Base-by-base conservation (phyloP, 2,888 invertebrate species). In the Tribolium freemani region DNA sequence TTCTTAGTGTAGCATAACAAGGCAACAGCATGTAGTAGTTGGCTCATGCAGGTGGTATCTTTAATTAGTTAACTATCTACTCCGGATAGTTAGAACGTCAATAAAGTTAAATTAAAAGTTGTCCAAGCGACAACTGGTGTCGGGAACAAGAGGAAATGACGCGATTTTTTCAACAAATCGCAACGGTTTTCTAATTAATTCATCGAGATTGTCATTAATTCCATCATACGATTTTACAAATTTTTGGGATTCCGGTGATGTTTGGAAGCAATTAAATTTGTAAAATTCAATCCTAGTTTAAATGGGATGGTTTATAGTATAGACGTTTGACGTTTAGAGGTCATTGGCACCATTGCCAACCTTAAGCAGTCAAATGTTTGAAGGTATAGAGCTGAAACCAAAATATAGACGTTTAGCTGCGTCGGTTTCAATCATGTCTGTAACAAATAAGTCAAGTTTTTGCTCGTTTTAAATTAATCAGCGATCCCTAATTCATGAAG, bases 401-500 rank as follows among this genome's bases (percentile, higher is more conserved):
- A 58, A 60, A 60, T 60, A 60, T 45, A 60, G 60, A 60, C 44
- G 60, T 60, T 60, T 26, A 3, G 26, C 3, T 3, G 26, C 26
- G 26, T 26, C 26, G 26, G 26, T 26, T 26, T 26, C 26, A 26
- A 26, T 26, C n/a, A 46, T 1, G 30, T 31, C 10, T 11, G 56
- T 11, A 51, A 51, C 51, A 57, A 69, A 71, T 68, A 66, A 60
- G 61, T 67, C 70, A 56, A 60, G 58, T 58, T 76, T 75, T 75
- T 58, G 45, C 48, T 46, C 38, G 38, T 48, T 13, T 60, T 38
- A 71, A 75, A 76, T 74, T 71, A 71, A 64, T 50, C 30, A 53
- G 70, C 69, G 69, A 81, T 82, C 78, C 80, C 77, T 82, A 81
- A 83, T 83, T 81, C 82, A 82, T 82, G 81, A 80, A 61, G 77